Percentiles rank a stretch among this genome's conserved stretches.
Evolutionary conservation across 2,113 vertebrate species (phyloP).

Genomic region (Pampusana beccarii): DNA sequence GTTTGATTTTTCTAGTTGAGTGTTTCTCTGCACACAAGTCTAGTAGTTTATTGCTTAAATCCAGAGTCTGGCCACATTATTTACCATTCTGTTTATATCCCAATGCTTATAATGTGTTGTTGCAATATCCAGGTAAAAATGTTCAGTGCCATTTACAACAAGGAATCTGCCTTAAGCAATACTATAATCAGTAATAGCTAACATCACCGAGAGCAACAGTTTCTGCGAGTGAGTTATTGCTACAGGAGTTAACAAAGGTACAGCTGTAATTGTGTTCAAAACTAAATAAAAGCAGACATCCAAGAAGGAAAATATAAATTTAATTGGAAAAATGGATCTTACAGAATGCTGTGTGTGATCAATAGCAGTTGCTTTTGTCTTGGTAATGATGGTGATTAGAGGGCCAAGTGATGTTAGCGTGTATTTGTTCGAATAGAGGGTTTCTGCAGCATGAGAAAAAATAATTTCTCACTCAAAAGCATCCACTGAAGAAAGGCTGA

Average conservation of each 20-base stretch:
- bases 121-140: conserved; percentile 38
- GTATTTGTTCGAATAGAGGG: background rate
- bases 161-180: conserved; percentile 9
- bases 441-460: background rate
- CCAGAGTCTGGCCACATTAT: background rate
- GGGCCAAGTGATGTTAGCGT: background rate
- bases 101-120: background rate
- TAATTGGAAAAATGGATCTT: background rate
- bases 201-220: background rate
- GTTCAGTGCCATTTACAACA: conserved; percentile 37
- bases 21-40: background rate
- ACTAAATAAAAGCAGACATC: background rate
- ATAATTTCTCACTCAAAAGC: background rate
- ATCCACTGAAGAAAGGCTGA: background rate
- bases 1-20: background rate
- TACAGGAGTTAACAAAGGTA: background rate
- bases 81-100: background rate
- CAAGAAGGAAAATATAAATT: background rate
- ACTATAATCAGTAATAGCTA: background rate
- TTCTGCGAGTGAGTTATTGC: conserved; percentile 1
- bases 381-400: background rate
- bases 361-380: background rate
- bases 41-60: background rate
- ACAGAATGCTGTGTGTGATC: background rate
- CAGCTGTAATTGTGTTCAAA: background rate